Base-by-base conservation (phyloP, 2,113 vertebrate species). In the Anolis carolinensis region DNA sequence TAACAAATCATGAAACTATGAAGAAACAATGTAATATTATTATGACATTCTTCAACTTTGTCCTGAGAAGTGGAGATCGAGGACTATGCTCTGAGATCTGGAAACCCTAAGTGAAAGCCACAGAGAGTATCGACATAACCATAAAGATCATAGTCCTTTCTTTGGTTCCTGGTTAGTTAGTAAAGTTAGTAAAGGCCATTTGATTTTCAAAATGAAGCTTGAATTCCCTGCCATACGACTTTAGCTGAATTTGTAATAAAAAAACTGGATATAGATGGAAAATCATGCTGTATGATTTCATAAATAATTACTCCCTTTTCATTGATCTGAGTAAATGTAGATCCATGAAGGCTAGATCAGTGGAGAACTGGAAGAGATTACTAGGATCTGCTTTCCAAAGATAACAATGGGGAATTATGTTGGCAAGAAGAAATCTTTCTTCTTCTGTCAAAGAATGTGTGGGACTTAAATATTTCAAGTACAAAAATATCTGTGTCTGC, bases 391-490 rank as follows among this genome's bases (percentile, higher is more conserved):
- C n/a, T 87, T 79, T 83, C 88, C 62, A 84, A 52, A 30, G 48
- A 90, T 93, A 93, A 90, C 82, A 72, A 78, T 88, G 82, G 84
- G 0, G 0, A 89, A 88, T 82, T 87, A 65, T 63, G 89, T 87
- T 74, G 3, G 77, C 65, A 62, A 82, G 81, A 91, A 32, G 86
- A 23, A 81, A 25, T 50, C 76, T 81, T 81, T 62, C 18, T 36
- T 67, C 25, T 81, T 79, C 7, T 85, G 90, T 50, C 20, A 92
- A 92, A 89, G 20, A 80, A 70, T 83, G 86, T 77, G 75, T 89
- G 76, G 91, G 71, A 90, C 85, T 91, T 92, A 85, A 65, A 92
- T 79, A 83, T 85, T 78, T 88, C 81, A 91, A 90, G 84, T 65
- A 89, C 21, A 0, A 0, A 87, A 81, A 87, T 48, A 80, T 55